Base-by-base conservation (phyloP, 2,113 vertebrate genomes). In the Hyperoodon ampullatus region DNA sequence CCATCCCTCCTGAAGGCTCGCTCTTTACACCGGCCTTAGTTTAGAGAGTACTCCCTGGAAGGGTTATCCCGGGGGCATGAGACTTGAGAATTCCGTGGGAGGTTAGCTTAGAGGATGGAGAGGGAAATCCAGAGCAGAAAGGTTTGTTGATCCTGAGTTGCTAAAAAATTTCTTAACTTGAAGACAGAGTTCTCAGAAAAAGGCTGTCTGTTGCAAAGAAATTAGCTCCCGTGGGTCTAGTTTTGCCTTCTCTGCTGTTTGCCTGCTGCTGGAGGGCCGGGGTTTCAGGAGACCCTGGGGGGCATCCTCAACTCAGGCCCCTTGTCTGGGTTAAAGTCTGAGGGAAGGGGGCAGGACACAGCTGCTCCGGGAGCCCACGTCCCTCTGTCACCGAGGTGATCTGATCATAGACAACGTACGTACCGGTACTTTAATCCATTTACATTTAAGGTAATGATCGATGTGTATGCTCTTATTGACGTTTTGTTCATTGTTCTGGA, bases 171-270 rank as follows among this genome's bases (percentile, higher is more conserved):
- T 44, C 86, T 85, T 87, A 24, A 60, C 55, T 80, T 35, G 47
- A 74, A 92, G 74, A 30, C 21, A 8, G 30, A 60, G 44, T 91
- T 92, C 95, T 90, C 61, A 35, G 39, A n/a, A 61, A 42, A 71
- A 65, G 16, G 26, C 18, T 6, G 60, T 77, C 33, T 1, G 44
- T 68, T 77, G 39, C n/a, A 60, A 65, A 60, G 66, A 53, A 15
- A 39, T 8, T n/a, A 21, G 39, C 42, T 85, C 72, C 70, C 6
- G 0, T 0, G 30, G 83, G 82, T n/a, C 30, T 30, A 55, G 0
- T 28, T 3, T 4, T 65, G 61, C 30, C 12, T 13, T 44, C 28
- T 19, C 23, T 33, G 65, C 28, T 5, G 14, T 2, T 19, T 86
- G 77, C 77, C 74, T 28, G 61, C 74, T 9, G 58, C 44, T 2